Evolutionary conservation across 2,888 invertebrate species (phyloP).

Genomic region (Monopis laevigella): DNA sequence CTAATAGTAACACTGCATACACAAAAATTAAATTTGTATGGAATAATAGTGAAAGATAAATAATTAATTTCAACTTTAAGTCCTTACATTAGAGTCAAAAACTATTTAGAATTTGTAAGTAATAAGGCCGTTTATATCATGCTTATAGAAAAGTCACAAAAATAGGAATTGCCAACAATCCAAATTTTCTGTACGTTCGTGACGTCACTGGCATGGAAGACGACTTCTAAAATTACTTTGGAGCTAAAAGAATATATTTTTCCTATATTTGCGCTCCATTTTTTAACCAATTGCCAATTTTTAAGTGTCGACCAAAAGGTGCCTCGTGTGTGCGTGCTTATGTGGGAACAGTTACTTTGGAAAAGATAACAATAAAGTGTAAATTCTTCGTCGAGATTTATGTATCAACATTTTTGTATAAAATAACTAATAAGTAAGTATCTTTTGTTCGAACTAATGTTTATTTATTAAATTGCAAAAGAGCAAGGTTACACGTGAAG

Average conservation of each 20-base stretch:
- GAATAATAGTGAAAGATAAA: no score
- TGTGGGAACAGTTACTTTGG: no score
- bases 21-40: no score
- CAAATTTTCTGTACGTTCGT: no score
- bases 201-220: conserved; percentile 60
- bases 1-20: no score
- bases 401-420: no score
- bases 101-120: not conserved
- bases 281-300: conserved; percentile 29
- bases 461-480: no score
- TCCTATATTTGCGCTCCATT: conserved; percentile 38
- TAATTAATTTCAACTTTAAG: not conserved
- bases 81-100: not conserved
- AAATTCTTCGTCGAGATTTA: no score
- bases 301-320: conserved; percentile 40
- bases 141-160: conserved; percentile 25
- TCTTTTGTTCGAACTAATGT: no score
- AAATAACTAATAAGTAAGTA: no score
- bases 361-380: no score
- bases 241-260: conserved; percentile 37
- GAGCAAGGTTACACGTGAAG: no score
- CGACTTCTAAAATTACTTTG: conserved; percentile 64
- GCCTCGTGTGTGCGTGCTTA: conserved; percentile 43
- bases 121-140: not conserved
- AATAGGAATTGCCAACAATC: conserved; percentile 67